Base-by-base conservation (phyloP, 2,888 invertebrate species). In the Oxystoma pomonae region DNA sequence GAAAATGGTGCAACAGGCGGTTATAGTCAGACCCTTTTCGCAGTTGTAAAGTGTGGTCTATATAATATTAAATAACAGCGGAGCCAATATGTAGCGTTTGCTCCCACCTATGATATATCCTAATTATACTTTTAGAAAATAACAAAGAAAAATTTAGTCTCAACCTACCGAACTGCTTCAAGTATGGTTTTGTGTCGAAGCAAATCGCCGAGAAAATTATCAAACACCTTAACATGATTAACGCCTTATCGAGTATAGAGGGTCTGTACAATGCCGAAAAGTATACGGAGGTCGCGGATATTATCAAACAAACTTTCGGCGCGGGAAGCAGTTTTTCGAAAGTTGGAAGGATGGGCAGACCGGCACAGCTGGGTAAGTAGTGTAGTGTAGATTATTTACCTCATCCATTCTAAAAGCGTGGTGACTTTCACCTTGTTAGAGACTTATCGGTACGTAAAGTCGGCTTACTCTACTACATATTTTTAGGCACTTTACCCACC, bases 261-360 rank as follows among this genome's bases (percentile, higher is more conserved):
- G 83, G 84, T 62, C 79, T 91, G n/a, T 89, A 87, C 76, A 85
- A 87, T 19, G 82, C 82, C 17, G 84, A 86, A 53, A 83, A 84
- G 59, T 91, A 88, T 75, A 81, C 83, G 18, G 88, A 90, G 71
- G 84, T 91, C 0, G 83, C 89, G 17, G 80, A 82, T 17, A 87
- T 91, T 68, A 79, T 92, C 0, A 85, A 86, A 74, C 86, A 88
- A 69, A 89, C 89, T 1, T 89, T 90, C 75, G 84, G 85, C 67
- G 71, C 79, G 17, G 68, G 66, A 0, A 62, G 62, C 61, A 12
- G 5, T 35, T 62, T 61, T 56, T 65, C 69, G 1, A 72, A 73
- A 66, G 71, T 72, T 2, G 86, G 86, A 64, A 84, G 84, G 79
- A 83, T 85, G 68, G 84, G 83, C 2, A 83, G 86, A 65, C 77